These are phyloP conservation scores for Neodontobutis hainanensis DNA, from an alignment of 2,113 vertebrate species.

Conservation along the genomic window DNA sequence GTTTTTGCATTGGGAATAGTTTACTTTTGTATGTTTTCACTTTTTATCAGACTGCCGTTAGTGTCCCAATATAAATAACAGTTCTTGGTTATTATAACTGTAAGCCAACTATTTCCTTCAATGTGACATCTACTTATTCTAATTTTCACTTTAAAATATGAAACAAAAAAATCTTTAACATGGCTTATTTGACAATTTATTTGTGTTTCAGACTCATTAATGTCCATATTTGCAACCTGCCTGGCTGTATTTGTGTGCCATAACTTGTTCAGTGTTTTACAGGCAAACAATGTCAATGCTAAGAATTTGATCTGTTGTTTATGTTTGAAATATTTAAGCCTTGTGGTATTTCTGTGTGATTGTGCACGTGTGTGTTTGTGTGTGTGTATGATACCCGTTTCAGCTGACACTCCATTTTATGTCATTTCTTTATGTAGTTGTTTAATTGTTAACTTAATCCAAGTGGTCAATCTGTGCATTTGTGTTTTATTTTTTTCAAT, in stretches of 20 bases:
- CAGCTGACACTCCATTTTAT: conserved; percentile 46
- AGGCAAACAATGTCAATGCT: conserved; percentile 7
- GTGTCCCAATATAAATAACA: conserved; percentile 23
- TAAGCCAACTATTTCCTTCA: too few species aligned
- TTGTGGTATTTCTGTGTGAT: conserved; percentile 37
- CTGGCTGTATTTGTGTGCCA: conserved; percentile 2
- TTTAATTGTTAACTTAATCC: conserved; percentile 72
- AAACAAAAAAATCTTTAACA: too few species aligned
- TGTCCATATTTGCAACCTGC: neutral
- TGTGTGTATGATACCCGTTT: conserved; percentile 26
- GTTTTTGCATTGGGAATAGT: neutral
- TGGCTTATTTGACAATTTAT: too few species aligned
- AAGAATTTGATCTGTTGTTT: conserved; percentile 11
- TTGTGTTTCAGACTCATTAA: too few species aligned
- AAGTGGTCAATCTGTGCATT: conserved; percentile 20
- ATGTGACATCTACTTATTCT: too few species aligned
- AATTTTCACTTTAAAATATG: too few species aligned
- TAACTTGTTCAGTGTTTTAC: conserved; percentile 20
- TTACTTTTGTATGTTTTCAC: neutral
- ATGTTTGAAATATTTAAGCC: conserved; percentile 7
- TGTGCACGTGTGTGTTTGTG: conserved; percentile 8
- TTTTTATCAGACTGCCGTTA: conserved; percentile 3
- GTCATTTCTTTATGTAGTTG: conserved; percentile 35
- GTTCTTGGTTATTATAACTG: neutral
- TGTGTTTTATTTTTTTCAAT: conserved; percentile 46